Conservation (phyloP, 2,888 invertebrate genomes). For the Athalia cordata region DNA sequence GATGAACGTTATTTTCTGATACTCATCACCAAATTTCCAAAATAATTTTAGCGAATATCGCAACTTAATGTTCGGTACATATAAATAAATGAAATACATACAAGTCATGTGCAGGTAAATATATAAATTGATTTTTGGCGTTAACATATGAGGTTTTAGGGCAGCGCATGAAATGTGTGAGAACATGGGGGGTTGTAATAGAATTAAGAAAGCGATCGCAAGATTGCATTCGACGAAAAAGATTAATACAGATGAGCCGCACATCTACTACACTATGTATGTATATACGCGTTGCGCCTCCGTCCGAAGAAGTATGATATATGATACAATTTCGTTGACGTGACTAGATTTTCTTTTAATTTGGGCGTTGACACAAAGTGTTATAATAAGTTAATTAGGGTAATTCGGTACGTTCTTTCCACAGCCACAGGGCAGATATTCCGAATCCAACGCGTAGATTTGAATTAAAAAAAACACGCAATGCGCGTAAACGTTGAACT, state of each 20-base stretch:
- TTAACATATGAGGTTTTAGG: constrained; percentile 15
- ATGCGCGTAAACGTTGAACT: constrained; percentile 16
- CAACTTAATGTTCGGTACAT: no score
- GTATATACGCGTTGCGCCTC: background rate
- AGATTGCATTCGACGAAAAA: constrained; percentile 4
- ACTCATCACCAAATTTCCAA: background rate
- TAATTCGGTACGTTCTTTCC: constrained; percentile 34
- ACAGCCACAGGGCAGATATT: background rate
- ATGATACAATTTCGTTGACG: background rate
- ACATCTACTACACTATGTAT: no score
- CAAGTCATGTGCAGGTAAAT: no score
- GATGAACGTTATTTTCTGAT: no score
- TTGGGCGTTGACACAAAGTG: constrained; percentile 47
- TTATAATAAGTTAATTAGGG: constrained; percentile 47
- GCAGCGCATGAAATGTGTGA: background rate
- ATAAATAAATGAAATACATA: constrained; percentile 6
- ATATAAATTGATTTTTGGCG: constrained; percentile 11
- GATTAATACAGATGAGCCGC: background rate
- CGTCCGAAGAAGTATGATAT: background rate
- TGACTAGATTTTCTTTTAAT: constrained; percentile 31
- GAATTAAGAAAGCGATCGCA: constrained; percentile 13
- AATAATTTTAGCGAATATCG: background rate
- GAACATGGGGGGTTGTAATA: background rate
- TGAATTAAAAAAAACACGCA: constrained; percentile 45
- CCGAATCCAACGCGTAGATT: constrained; percentile 30